These are phyloP conservation scores for Hepsetus odoe DNA, from an alignment of 2,113 vertebrate species.

Conservation along the genomic window DNA sequence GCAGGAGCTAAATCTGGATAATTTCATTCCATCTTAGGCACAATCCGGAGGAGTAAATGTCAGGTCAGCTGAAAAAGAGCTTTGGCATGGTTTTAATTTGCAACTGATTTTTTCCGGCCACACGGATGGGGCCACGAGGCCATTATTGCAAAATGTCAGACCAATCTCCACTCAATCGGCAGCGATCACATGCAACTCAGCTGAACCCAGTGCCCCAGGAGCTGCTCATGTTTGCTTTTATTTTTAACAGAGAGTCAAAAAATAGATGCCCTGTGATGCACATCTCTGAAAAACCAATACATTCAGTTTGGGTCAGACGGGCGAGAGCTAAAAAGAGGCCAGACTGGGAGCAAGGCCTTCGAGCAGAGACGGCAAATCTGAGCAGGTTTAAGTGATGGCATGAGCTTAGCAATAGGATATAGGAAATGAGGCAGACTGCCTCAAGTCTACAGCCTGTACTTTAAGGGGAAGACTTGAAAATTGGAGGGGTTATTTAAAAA, in stretches of 20 bases:
- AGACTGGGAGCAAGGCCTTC: not conserved
- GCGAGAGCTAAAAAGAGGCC: not conserved
- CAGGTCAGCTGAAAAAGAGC: constrained; percentile 22
- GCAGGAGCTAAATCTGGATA: not conserved
- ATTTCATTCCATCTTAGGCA: not conserved
- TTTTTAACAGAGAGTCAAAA: not conserved
- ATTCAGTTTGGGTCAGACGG: not conserved
- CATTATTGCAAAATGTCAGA: constrained; percentile 34
- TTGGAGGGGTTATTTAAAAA: not conserved
- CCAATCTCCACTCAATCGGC: constrained; percentile 9
- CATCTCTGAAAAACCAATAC: constrained; percentile 13
- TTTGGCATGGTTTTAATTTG: not conserved
- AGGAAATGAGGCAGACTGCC: not conserved
- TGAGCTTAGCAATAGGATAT: not conserved
- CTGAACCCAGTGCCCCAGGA: constrained; percentile 7
- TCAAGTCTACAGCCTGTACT: constrained; percentile 13
- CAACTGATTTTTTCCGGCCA: not conserved
- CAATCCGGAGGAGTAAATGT: constrained; percentile 25
- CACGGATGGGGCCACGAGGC: constrained; percentile 6
- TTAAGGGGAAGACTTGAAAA: constrained; percentile 1
- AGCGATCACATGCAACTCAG: constrained; percentile 27
- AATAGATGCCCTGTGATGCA: constrained; percentile 18
- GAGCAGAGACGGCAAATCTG: not conserved
- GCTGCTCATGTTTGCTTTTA: not conserved
- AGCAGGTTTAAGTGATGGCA: not conserved